Conservation (phyloP, 1,140 invertebrate genomes). For the Periplaneta americana region DNA sequence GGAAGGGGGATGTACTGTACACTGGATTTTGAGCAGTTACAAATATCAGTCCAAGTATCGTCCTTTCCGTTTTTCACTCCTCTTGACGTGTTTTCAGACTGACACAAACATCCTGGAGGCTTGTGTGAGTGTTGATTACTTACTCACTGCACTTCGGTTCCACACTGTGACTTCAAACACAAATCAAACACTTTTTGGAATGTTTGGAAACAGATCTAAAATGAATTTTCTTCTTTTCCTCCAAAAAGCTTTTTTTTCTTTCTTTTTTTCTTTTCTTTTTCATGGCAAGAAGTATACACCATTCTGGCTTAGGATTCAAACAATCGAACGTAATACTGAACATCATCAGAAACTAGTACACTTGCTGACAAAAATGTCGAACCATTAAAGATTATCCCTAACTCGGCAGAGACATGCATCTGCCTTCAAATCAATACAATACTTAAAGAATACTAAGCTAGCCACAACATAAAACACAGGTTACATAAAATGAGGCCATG, state of each 20-base stretch:
- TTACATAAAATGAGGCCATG: constrained; percentile 13
- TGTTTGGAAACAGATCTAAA: neutral
- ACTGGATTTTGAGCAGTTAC: constrained; percentile 13
- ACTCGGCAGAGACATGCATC: neutral
- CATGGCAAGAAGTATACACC: neutral
- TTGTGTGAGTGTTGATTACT: neutral
- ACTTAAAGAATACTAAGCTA: neutral
- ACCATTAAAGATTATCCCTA: neutral
- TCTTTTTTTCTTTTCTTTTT: too few species aligned
- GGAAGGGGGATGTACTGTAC: neutral
- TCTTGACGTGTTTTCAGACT: neutral
- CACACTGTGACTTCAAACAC: neutral
- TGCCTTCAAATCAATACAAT: neutral
- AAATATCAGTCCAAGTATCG: constrained; percentile 5
- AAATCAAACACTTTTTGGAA: neutral
- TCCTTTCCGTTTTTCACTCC: neutral
- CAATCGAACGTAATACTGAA: neutral
- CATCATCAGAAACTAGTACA: neutral
- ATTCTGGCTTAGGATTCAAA: neutral
- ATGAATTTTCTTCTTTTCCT: neutral
- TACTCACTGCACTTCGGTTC: neutral
- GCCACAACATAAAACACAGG: constrained; percentile 7
- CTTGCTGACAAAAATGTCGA: neutral
- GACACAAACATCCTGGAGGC: neutral
- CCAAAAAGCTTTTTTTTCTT: neutral